Evolutionary conservation across 2,888 invertebrate species (phyloP).

Genomic region (Conchocele bisecta): DNA sequence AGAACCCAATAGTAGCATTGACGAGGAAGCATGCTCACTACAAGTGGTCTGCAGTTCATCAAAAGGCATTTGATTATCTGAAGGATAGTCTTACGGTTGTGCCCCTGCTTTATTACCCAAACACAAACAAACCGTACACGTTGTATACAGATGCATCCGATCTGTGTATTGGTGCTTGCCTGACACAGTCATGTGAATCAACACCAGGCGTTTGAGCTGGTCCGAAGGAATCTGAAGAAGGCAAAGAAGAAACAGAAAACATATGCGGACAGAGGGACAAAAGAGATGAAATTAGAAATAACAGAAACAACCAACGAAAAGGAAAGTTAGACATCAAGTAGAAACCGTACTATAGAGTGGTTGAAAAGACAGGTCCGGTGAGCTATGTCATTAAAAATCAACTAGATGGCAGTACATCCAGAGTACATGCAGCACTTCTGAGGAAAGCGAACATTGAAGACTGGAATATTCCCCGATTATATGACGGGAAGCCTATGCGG

Average conservation of each 20-base stretch:
- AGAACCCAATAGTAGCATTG: slow-evolving; percentile 23
- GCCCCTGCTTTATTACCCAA: slow-evolving; percentile 39
- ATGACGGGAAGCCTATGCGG: too few species aligned
- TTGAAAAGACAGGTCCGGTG: slow-evolving; percentile 38
- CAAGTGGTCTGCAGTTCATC: slow-evolving; percentile 20
- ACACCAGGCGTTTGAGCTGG: slow-evolving; percentile 38
- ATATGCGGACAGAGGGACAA: slow-evolving; percentile 40
- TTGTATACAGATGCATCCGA: slow-evolving; percentile 44
- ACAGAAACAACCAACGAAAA: slow-evolving; percentile 30
- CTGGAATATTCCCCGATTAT: slow-evolving; percentile 6
- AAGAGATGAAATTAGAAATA: slow-evolving; percentile 34
- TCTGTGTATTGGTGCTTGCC: slow-evolving; percentile 2
- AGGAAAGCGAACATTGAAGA: slow-evolving; percentile 32
- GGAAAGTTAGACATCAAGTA: slow-evolving; percentile 46
- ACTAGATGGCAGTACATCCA: slow-evolving; percentile 16
- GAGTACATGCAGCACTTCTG: slow-evolving; percentile 25
- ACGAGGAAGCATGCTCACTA: slow-evolving; percentile 32
- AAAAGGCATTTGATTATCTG: slow-evolving; percentile 38
- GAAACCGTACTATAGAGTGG: slow-evolving; percentile 44
- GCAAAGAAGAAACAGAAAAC: slow-evolving; percentile 38
- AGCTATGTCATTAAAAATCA: slow-evolving; percentile 41
- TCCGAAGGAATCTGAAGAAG: slow-evolving; percentile 28
- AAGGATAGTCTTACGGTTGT: slow-evolving; percentile 41
- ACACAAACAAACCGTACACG: slow-evolving; percentile 22
- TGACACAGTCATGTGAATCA: slow-evolving; percentile 26